Percentiles rank a stretch among this genome's conserved stretches.
phyloP scores from a whole-genome alignment of 2,888 invertebrate genomes.

The Amphipyra berbera region DNA sequence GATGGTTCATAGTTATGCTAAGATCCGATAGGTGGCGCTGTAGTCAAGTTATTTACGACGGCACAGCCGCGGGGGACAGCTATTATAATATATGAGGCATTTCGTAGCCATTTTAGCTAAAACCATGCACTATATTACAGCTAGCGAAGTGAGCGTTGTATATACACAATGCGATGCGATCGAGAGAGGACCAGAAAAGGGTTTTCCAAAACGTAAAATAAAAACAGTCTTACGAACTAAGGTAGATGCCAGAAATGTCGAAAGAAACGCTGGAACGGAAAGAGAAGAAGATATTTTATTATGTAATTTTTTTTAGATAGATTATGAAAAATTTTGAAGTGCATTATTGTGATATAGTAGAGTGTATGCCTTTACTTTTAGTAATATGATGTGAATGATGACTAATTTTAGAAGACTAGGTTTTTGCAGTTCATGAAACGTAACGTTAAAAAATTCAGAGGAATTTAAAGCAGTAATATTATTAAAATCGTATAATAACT shows the following conservation, averaged over 20 bases:
- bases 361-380: not conserved
- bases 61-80: too few species aligned
- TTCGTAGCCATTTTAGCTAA: not conserved
- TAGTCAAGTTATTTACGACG: too few species aligned
- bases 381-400: too few species aligned
- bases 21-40: too few species aligned
- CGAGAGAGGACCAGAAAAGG: constrained; percentile 61
- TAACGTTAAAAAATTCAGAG: too few species aligned
- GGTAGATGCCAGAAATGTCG: constrained; percentile 88
- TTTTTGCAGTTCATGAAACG: too few species aligned
- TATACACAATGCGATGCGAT: constrained; percentile 57
- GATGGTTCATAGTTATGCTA: too few species aligned
- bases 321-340: not conserved
- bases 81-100: not conserved
- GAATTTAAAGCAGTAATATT: too few species aligned
- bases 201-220: constrained; percentile 70
- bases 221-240: constrained; percentile 88
- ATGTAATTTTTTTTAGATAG: constrained; percentile 3
- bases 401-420: too few species aligned
- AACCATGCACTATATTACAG: constrained; percentile 28
- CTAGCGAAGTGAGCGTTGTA: constrained; percentile 49
- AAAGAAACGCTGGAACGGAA: constrained; percentile 88
- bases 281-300: constrained; percentile 67
- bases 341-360: not conserved
- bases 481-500: too few species aligned